Percentiles rank a stretch among this genome's conserved stretches.
These are phyloP conservation scores for Mesoligia furuncula DNA, from an alignment of 2,888 invertebrate genomes.

Conservation along the genomic window DNA sequence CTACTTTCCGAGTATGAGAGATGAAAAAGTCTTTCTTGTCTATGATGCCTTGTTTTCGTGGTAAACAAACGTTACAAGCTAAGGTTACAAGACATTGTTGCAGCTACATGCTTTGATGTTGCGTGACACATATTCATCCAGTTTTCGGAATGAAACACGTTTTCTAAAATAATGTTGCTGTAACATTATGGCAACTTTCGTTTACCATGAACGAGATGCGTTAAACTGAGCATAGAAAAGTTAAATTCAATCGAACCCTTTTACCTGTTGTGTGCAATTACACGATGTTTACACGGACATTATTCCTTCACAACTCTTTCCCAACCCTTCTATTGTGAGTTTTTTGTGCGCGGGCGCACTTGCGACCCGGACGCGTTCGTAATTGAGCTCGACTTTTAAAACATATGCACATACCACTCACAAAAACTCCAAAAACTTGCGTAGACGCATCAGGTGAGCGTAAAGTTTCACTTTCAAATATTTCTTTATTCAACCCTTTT, in stretches of 20 bases:
- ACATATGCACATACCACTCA: constrained; percentile 63
- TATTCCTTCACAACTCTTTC: constrained; percentile 85
- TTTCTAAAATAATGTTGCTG: neutral
- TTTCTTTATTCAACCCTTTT: constrained; percentile 78
- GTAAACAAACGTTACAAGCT: neutral
- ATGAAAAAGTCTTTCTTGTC: neutral
- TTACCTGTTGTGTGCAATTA: constrained; percentile 86
- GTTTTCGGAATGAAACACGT: neutral
- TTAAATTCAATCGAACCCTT: constrained; percentile 78
- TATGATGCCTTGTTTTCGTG: neutral
- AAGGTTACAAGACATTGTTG: constrained; percentile 11
- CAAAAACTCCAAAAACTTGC: constrained; percentile 62
- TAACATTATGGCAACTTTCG: neutral
- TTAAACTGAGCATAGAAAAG: constrained; percentile 67
- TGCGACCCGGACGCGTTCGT: constrained; percentile 79
- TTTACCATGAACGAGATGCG: constrained; percentile 24
- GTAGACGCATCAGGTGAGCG: constrained; percentile 72
- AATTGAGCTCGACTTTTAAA: constrained; percentile 71
- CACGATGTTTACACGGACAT: constrained; percentile 89
- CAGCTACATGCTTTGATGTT: neutral
- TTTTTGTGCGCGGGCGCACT: constrained; percentile 83
- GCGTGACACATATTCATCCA: neutral
- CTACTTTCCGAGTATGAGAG: no score
- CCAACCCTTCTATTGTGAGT: constrained; percentile 86
- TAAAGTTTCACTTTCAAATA: constrained; percentile 82